A percentile compares a stretch with the other conserved stretches of the same genome.
These are phyloP conservation scores for Trissolcus brochymenae DNA, from an alignment of 2,888 invertebrate species.

Conservation along the genomic window DNA sequence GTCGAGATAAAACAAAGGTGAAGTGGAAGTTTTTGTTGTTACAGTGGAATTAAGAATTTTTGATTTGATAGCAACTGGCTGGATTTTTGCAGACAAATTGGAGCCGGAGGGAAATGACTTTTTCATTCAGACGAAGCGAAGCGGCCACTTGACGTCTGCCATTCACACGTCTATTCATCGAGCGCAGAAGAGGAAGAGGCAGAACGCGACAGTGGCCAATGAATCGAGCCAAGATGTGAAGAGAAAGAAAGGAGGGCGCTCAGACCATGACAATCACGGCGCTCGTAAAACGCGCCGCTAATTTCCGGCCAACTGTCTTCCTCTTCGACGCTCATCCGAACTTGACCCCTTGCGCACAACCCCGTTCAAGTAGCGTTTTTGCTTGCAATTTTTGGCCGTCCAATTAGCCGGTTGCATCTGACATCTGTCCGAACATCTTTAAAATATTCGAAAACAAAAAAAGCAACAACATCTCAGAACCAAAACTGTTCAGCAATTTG, in stretches of 20 bases:
- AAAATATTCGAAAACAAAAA: no score
- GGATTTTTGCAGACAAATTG: no score
- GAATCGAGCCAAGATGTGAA: slow-evolving; percentile 42
- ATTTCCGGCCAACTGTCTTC: slow-evolving; percentile 61
- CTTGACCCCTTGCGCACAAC: slow-evolving; percentile 1
- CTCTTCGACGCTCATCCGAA: slow-evolving; percentile 21
- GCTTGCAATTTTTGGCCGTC: no score
- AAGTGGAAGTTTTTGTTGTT: background rate
- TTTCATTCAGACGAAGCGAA: slow-evolving; percentile 27
- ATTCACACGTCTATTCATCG: slow-evolving; percentile 50
- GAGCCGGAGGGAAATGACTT: background rate
- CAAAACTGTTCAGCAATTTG: no score
- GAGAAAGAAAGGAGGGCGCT: slow-evolving; percentile 47
- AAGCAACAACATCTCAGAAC: no score
- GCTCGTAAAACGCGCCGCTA: slow-evolving; percentile 63
- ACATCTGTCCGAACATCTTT: no score
- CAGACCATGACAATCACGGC: slow-evolving; percentile 61
- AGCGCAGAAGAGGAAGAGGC: slow-evolving; percentile 11
- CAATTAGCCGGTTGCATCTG: no score
- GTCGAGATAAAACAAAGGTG: background rate
- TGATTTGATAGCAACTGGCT: no score
- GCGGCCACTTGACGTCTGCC: slow-evolving; percentile 44
- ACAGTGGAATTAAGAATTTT: background rate
- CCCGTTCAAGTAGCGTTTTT: background rate
- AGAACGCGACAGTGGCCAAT: slow-evolving; percentile 30